A percentile compares a stretch with the other conserved stretches of the same genome.
phyloP scores from a whole-genome alignment of 2,113 vertebrate species.

The Pterocles burchelli region DNA sequence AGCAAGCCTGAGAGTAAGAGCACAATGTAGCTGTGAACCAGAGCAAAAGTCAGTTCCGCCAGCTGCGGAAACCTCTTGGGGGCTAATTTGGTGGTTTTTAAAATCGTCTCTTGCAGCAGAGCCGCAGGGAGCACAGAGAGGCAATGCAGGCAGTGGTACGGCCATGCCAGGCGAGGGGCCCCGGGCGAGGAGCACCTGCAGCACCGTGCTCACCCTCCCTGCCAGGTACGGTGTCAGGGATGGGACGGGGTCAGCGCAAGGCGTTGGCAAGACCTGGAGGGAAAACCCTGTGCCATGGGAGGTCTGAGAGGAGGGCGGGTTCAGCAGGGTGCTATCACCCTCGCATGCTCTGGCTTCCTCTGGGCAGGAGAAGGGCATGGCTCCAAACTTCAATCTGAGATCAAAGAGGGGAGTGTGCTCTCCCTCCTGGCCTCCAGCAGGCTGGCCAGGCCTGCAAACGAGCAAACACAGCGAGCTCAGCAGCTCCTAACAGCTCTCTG shows the following conservation, averaged over 20 bases:
- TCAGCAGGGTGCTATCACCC: background rate
- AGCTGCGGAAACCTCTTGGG: background rate
- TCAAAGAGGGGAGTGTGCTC: background rate
- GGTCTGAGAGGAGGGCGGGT: background rate
- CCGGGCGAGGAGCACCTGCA: background rate
- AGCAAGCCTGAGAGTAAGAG: background rate
- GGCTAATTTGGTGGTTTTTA: background rate
- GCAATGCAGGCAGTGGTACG: background rate
- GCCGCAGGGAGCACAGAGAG: background rate
- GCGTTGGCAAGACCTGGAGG: background rate
- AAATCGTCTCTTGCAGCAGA: background rate
- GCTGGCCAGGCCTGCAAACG: background rate
- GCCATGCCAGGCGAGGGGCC: background rate
- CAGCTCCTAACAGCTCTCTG: background rate
- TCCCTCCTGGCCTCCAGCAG: constrained; percentile 1
- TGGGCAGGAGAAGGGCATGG: constrained; percentile 23
- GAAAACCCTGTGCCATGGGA: background rate
- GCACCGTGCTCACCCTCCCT: background rate
- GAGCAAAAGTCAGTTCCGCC: constrained; percentile 20
- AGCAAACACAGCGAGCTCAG: background rate
- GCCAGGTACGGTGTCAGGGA: background rate
- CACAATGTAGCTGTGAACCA: background rate
- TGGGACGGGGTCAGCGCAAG: background rate
- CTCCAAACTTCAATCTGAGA: background rate
- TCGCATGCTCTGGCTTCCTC: background rate